Conservation (phyloP, 2,888 invertebrate species). For the Oeneis ivallda region DNA sequence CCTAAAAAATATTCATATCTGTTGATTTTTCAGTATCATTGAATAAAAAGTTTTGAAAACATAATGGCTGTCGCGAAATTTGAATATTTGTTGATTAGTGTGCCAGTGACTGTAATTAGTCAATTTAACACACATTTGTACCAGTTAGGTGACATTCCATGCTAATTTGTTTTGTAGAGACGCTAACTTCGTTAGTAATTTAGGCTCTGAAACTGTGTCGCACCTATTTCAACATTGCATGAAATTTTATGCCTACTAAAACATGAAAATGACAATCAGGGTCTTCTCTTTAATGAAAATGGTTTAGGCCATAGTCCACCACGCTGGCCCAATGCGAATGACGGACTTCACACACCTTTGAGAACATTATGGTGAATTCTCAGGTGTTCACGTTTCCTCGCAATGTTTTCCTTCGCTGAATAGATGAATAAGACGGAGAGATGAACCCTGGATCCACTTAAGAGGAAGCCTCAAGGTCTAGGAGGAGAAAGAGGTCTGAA, state of each 20-base stretch:
- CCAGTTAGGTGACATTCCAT: constrained; percentile 39
- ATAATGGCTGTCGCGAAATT: constrained; percentile 12
- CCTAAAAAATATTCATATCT: neutral
- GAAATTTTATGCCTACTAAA: neutral
- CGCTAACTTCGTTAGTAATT: constrained; percentile 16
- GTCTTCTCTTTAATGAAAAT: too few species aligned
- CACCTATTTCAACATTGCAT: neutral
- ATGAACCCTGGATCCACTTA: too few species aligned
- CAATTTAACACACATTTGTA: constrained; percentile 37
- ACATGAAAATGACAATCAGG: too few species aligned
- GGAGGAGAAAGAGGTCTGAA: too few species aligned
- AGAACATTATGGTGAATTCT: too few species aligned
- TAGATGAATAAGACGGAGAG: too few species aligned
- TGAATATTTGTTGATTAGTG: constrained; percentile 25
- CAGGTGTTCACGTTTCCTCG: too few species aligned
- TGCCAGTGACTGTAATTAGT: constrained; percentile 38
- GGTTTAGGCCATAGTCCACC: too few species aligned
- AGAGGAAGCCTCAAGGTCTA: too few species aligned
- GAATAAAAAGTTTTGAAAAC: neutral
- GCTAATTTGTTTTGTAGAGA: constrained; percentile 32
- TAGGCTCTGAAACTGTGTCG: constrained; percentile 16
- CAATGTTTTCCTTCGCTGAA: too few species aligned
- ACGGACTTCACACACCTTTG: too few species aligned
- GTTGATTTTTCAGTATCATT: neutral
- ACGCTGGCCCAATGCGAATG: too few species aligned